Evolutionary conservation across 1,140 invertebrate genomes (phyloP).

Genomic region (Atta cephalotes): DNA sequence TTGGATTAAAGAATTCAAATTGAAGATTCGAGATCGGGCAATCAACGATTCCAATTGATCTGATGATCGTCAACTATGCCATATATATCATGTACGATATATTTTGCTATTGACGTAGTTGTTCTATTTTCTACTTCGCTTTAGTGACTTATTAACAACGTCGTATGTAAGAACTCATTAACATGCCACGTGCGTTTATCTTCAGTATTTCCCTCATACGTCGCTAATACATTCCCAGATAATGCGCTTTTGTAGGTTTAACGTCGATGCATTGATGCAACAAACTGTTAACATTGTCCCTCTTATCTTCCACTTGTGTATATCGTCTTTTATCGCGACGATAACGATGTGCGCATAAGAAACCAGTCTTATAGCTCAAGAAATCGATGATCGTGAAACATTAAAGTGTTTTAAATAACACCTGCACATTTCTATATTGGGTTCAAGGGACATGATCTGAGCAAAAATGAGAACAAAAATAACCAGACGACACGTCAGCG

Average conservation of each 20-base stretch:
- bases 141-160: constrained; percentile 22
- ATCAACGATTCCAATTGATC: background rate
- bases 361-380: background rate
- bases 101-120: background rate
- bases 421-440: background rate
- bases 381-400: background rate
- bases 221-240: constrained; percentile 49
- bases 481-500: constrained; percentile 21
- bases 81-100: background rate
- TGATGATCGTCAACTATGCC: background rate
- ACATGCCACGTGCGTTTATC: constrained; percentile 39
- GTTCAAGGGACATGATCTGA: background rate
- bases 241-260: constrained; percentile 19
- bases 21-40: background rate
- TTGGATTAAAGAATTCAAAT: background rate
- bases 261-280: constrained; percentile 31
- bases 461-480: constrained; percentile 17
- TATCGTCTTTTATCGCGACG: constrained; percentile 25
- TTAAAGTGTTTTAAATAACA: background rate
- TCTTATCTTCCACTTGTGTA: background rate
- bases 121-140: constrained; percentile 17
- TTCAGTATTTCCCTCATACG: background rate
- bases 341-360: background rate
- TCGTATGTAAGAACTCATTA: constrained; percentile 31
- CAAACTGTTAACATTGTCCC: constrained; percentile 23